Base-by-base conservation (phyloP, 2,888 invertebrate species). In the Hirtodrosophila duncani region DNA sequence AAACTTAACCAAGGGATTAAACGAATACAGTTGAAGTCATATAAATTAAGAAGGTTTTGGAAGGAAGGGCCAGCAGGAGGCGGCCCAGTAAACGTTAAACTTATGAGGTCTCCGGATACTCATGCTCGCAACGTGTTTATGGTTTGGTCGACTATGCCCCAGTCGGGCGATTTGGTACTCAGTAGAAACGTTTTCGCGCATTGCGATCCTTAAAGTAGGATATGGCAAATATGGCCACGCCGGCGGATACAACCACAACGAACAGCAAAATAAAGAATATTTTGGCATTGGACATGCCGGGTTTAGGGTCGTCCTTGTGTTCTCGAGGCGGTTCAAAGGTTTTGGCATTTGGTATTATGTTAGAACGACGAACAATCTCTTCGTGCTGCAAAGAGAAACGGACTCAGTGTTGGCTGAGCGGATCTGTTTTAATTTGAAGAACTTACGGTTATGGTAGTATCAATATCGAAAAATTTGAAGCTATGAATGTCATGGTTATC, bases 401-500 rank as follows among this genome's bases (percentile, higher is more conserved):
- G 3, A 8, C 6, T 30, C 8, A 14, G 16, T 30, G 13, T 9
- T 11, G 14, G 14, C 3, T 29, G 11, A 23, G 7, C 9, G 23
- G n/a, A 13, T 11, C 6, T 7, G 3, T 16, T 3, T 7, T 11
- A 2, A 4, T 7, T 5, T 6, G 6, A 9, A 8, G 3, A 8
- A 65, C 70, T 59, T 68, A 86, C 86, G 45, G 67, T 91, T 57
- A 91, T 90, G 42, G 93, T 90, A 42, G 92, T 87, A 83, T 98
- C 97, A 49, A 99, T 89, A 85, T 99, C 97, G 83, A 94, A 99
- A 82, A 98, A 91, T 88, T 96, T 94, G 56, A 99, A 90, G 1
- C 96, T 93, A 58, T 96, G 89, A 57, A 99, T 90, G 86, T 99
- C 99, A 86, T 99, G 99, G 86, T 95, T 97, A 89, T 99, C 99